Conservation (phyloP, 2,113 vertebrate species). For the Benitochromis conjunctus region DNA sequence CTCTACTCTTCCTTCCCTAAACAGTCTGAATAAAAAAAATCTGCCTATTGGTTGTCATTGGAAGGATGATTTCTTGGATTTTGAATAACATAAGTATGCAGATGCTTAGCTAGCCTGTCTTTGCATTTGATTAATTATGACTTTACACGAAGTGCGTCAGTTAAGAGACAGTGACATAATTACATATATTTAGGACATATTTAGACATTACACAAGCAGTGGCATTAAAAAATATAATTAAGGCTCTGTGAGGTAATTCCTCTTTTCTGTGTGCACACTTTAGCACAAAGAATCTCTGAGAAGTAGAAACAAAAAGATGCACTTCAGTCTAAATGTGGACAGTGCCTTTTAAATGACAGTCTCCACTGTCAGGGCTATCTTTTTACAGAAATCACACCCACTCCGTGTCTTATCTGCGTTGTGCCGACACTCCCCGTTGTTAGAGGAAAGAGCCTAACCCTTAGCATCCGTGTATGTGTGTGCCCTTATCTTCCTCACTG, state of each 20-base stretch:
- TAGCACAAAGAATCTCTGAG: background rate
- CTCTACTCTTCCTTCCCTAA: background rate
- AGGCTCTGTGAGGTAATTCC: background rate
- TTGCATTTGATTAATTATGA: conserved; percentile 41
- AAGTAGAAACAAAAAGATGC: background rate
- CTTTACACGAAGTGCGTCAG: background rate
- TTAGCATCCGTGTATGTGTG: background rate
- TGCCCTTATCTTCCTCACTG: background rate
- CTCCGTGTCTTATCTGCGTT: background rate
- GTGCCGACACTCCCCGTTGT: background rate
- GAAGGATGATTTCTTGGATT: background rate
- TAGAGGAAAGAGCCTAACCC: background rate
- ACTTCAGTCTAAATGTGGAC: background rate
- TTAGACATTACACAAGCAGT: background rate
- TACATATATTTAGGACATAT: background rate
- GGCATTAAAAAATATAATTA: background rate
- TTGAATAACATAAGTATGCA: conserved; percentile 24
- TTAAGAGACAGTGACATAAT: background rate
- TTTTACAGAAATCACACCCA: background rate
- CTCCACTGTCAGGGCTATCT: background rate
- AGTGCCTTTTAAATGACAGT: background rate
- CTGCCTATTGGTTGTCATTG: background rate
- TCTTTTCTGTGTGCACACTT: background rate
- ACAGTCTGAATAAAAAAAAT: background rate
- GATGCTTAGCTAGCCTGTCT: conserved; percentile 26